A percentile compares a stretch with the other conserved stretches of the same genome.
These are phyloP conservation scores for Leptodactylus fallax DNA, from an alignment of 2,797 vertebrate species.

Conservation along the genomic window DNA sequence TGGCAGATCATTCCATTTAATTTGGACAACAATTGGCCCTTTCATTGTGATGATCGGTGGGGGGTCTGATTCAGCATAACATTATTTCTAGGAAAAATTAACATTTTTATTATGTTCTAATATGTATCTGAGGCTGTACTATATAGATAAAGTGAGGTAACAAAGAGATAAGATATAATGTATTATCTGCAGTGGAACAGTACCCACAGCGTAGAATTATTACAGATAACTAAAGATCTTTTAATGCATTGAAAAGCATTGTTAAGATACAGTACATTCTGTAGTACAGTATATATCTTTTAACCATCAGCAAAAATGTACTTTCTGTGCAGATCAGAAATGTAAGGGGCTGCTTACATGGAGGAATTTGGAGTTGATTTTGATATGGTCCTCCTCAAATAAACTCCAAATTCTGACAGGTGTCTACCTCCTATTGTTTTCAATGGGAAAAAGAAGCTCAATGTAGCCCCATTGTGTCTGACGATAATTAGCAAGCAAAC, in stretches of 20 bases:
- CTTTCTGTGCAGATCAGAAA: neutral
- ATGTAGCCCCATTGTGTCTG: too few relatives aligned
- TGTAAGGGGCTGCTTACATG: neutral
- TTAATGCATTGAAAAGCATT: neutral
- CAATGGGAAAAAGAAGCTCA: too few relatives aligned
- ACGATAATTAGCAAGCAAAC: too few relatives aligned
- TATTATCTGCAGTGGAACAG: neutral
- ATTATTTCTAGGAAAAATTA: neutral
- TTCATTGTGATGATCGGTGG: neutral
- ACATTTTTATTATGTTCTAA: constrained; percentile 5
- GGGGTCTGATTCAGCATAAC: neutral
- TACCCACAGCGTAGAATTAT: neutral
- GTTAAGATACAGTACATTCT: neutral
- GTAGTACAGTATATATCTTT: neutral
- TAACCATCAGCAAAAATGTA: neutral
- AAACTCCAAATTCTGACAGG: too few relatives aligned
- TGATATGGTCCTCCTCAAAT: too few relatives aligned
- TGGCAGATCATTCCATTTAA: neutral
- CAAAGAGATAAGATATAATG: neutral
- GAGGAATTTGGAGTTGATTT: too few relatives aligned
- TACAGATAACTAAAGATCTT: neutral
- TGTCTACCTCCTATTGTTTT: too few relatives aligned
- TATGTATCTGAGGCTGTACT: neutral
- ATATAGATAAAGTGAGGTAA: neutral
- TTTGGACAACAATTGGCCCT: neutral